Evolutionary conservation across 2,113 vertebrate species (phyloP), one percentile per base, ranked within the genome.

Genomic region (Xenus cinereus): DNA sequence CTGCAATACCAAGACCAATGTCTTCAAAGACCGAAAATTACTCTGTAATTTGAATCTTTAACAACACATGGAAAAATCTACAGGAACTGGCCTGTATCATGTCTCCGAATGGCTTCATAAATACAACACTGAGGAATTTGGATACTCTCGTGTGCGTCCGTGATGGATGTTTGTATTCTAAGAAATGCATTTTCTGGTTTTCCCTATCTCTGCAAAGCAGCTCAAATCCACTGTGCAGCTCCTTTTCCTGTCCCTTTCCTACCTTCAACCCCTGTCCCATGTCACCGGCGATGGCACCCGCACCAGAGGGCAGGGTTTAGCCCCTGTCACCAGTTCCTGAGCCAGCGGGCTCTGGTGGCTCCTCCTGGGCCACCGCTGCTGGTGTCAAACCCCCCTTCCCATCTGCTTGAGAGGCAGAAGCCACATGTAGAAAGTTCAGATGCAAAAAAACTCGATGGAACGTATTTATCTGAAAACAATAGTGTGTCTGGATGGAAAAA

Each of bases 401-500:
- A 69, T 60, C 83, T 45, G 69, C 69, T 56, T 10, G 60, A 56
- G 83, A 64, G 4, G 16, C 80, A 89, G 76, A 89, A 96, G 83
- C 92, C 80, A 48, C 72, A 48, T 41, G 76, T 56, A 87, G 84
- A 75, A 92, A 84, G 39, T 30, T 69, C 35, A 54, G 76, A 77
- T 69, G 69, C 33, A 37, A 84, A 69, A 66, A 91, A 48, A 51
- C 3, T 80, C 1, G 0, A 35, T 66, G 92, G 97, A 95, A 95
- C 82, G 91, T 91, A 90, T 97, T 95, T 96, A 96, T 96, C 93
- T 94, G 90, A 51, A 96, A 93, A 96, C 93, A 96, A 91, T 92
- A 73, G 84, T 30, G 86, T 39, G 72, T 89, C 85, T 92, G 90
- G 86, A 95, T 89, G 92, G 97, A 90, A 94, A 89, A 96, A 63